Evolutionary conservation across 2,113 vertebrate species (phyloP), one percentile per base, ranked within the genome.

Genomic region (Chaetops frenatus): DNA sequence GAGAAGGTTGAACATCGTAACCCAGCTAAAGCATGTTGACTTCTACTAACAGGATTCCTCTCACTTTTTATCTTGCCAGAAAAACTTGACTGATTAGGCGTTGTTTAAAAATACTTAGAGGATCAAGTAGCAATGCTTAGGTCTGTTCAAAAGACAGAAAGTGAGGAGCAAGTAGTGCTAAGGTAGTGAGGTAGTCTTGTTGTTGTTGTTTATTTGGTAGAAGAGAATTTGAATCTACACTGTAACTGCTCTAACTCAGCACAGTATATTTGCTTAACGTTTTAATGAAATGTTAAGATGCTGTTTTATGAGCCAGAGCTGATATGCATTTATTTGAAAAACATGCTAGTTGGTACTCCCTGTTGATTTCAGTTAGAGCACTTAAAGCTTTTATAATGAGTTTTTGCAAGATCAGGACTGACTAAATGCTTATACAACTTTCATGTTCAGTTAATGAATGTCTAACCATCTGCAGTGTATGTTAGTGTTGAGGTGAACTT

Each of bases 291-390:
- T 65, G 61, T 89, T 86, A 89, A 56, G 60, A 70, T 89, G 50
- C 66, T 65, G 28, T 60, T 91, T 88, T 82, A 82, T 85, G 74
- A 85, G 48, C 65, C 45, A 78, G 58, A 93, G 42, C 42, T 81
- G 50, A 82, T 66, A 86, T 82, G 56, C 56, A 82, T 92, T 81
- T 93, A 81, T 88, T 78, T 95, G 51, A 56, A 86, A 95, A 91
- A 48, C 40, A 65, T 78, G 25, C 54, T 81, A 58, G 44, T 91
- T 4, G 5, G 35, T 82, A 54, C 13, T 11, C 71, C 44, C 53
- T 88, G 47, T 77, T 93, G 58, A 88, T 84, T 93, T 88, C 42
- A 72, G 20, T 84, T 88, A 57, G 38, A 73, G 35, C 73, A 42
- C 44, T 92, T 71, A 83, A 83, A 70, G 28, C 51, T 83, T 90